These are phyloP conservation scores for Ctenopoma multispine DNA, from an alignment of 2,797 vertebrate species.

Conservation along the genomic window DNA sequence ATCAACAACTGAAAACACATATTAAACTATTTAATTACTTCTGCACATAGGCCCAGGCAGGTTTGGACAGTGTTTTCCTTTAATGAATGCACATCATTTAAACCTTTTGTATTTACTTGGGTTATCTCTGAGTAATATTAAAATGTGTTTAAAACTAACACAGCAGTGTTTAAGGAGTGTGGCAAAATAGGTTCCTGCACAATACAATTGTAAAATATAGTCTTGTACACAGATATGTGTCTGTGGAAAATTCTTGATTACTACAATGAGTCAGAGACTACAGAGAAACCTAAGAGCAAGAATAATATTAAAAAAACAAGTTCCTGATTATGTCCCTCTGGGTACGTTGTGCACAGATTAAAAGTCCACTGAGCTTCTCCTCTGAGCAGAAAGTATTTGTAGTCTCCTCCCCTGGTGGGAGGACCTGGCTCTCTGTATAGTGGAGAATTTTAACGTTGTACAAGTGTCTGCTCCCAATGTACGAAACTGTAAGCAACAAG, in stretches of 20 bases:
- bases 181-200: too few relatives aligned
- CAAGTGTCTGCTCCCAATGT: background rate
- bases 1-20: too few relatives aligned
- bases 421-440: conserved; percentile 13
- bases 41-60: too few relatives aligned
- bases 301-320: background rate
- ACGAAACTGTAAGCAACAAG: conserved; percentile 1
- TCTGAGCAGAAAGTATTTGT: conserved; percentile 13
- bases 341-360: background rate
- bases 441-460: conserved; percentile 31
- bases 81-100: too few relatives aligned
- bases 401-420: conserved; percentile 24
- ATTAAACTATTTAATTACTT: too few relatives aligned
- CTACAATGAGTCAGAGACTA: background rate
- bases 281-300: background rate
- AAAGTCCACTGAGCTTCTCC: conserved; percentile 2
- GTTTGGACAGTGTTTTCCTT: too few relatives aligned
- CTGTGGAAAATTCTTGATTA: background rate
- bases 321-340: conserved; percentile 1
- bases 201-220: too few relatives aligned
- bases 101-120: too few relatives aligned
- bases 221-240: too few relatives aligned
- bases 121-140: too few relatives aligned
- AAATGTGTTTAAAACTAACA: too few relatives aligned
- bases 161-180: too few relatives aligned